Evolutionary conservation across 2,113 vertebrate genomes (phyloP).

Genomic region (Irena cyanogastra): DNA sequence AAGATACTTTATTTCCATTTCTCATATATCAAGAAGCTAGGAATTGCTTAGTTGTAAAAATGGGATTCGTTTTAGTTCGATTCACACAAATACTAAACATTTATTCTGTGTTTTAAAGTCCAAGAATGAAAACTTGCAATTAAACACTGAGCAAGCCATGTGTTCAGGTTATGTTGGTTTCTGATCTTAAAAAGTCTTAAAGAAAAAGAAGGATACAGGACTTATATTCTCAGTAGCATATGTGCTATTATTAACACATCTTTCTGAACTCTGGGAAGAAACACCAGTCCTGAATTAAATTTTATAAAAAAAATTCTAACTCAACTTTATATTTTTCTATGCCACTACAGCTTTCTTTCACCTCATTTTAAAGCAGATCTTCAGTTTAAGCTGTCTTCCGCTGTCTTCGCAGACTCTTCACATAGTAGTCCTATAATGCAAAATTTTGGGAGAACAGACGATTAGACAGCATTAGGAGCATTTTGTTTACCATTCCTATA

Average conservation of each 20-base stretch:
- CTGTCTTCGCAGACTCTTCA: constrained; percentile 82
- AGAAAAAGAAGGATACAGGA: constrained; percentile 76
- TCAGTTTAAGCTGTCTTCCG: constrained; percentile 83
- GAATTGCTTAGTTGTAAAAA: constrained; percentile 80
- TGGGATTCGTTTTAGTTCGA: constrained; percentile 73
- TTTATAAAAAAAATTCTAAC: constrained; percentile 75
- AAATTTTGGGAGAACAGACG: constrained; percentile 75
- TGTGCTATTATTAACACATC: constrained; percentile 75
- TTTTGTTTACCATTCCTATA: constrained; percentile 53
- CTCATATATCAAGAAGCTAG: constrained; percentile 77
- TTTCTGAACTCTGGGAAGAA: constrained; percentile 75
- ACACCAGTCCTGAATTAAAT: constrained; percentile 79
- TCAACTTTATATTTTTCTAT: constrained; percentile 86
- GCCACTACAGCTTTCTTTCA: constrained; percentile 99
- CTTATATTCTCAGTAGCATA: constrained; percentile 79
- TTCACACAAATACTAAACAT: constrained; percentile 81
- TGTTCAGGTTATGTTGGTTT: constrained; percentile 76
- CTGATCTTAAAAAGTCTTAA: constrained; percentile 80
- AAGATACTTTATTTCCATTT: constrained; percentile 84
- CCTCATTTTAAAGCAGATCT: constrained; percentile 97
- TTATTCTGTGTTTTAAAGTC: constrained; percentile 79
- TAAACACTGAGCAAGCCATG: constrained; percentile 81
- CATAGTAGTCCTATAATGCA: constrained; percentile 75
- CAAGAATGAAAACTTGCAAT: constrained; percentile 81
- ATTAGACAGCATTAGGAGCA: constrained; percentile 70